phyloP scores from a whole-genome alignment of 1,140 invertebrate species.

The Diachasmimorpha longicaudata region DNA sequence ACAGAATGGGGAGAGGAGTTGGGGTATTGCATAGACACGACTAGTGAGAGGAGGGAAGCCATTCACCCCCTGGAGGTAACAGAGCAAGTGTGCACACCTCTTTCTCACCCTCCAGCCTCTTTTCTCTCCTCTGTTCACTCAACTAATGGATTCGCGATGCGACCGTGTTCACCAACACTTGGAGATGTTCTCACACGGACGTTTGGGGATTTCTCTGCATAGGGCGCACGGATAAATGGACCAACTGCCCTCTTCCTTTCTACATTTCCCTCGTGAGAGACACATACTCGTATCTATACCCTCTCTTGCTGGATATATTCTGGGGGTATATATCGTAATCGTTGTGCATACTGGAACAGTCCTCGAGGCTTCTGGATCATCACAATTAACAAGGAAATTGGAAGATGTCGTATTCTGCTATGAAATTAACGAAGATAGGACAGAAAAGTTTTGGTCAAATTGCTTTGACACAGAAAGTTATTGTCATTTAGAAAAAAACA shows the following conservation, averaged over 20 bases:
- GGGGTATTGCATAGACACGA: not conserved
- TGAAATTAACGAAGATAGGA: not conserved
- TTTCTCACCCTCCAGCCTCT: not conserved
- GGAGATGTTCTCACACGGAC: not conserved
- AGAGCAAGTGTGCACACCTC: constrained; percentile 3
- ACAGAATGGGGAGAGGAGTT: not conserved
- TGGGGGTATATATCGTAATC: not conserved
- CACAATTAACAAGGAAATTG: not conserved
- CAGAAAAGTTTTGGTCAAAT: not conserved
- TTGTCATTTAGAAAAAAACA: too few species aligned
- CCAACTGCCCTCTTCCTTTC: not conserved
- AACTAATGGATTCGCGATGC: not conserved
- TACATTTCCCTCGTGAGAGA: not conserved
- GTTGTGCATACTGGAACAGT: not conserved
- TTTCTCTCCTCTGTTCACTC: not conserved
- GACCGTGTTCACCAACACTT: constrained; percentile 6
- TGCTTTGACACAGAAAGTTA: too few species aligned
- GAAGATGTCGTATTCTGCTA: not conserved
- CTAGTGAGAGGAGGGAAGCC: not conserved
- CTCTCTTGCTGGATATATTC: not conserved
- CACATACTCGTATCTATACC: not conserved
- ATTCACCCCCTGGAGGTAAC: not conserved
- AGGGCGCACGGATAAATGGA: not conserved
- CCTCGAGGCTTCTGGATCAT: not conserved
- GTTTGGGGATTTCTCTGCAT: not conserved